Base-by-base conservation (phyloP, 2,797 vertebrate genomes). In the Clarias platycephalus region DNA sequence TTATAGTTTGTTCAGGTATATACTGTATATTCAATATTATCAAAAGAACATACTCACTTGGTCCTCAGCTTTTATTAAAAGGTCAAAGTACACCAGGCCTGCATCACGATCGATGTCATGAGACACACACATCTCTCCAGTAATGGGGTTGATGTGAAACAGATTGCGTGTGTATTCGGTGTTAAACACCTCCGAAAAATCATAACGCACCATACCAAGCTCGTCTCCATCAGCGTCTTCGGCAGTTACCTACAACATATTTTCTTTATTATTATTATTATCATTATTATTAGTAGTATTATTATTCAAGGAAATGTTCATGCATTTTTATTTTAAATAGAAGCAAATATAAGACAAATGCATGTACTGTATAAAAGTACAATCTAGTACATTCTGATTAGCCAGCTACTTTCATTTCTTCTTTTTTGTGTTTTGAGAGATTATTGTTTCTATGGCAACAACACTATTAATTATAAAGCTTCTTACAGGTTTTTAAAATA, bases 31-130 rank as follows among this genome's bases (percentile, higher is more conserved):
- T 37, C 3, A 68, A 20, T 68, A 68, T 68, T 37, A 34, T 71
- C 4, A 24, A 44, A 6, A 71, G 24, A n/a, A 71, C 22, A 72
- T 34, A 86, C 97, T 95, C 92, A 99, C 98, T 89, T 95, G 96
- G 92, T 99, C 98, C 67, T 92, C 94, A 84, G 97, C 98, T 93
- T 95, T 97, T 91, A 98, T 94, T 88, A 97, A 91, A 37, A 99
- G 90, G 90, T 98, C 96, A 0, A 97, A 95, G 85, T 91, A 92
- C 16, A 91, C 89, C 55, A 93, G 94, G 71, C 95, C 96, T 0
- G 62, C 81, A 84, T 99, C 98, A 88, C 96, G 94, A 89, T 99
- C 97, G 0, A 98, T 96, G 70, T 98, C 96, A 90, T 95, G 93
- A 66, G 93, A 95, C 53, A 98, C 92, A 63, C 96, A 99, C 90